phyloP scores from a whole-genome alignment of 2,888 invertebrate species.

The Lycia hirtaria region DNA sequence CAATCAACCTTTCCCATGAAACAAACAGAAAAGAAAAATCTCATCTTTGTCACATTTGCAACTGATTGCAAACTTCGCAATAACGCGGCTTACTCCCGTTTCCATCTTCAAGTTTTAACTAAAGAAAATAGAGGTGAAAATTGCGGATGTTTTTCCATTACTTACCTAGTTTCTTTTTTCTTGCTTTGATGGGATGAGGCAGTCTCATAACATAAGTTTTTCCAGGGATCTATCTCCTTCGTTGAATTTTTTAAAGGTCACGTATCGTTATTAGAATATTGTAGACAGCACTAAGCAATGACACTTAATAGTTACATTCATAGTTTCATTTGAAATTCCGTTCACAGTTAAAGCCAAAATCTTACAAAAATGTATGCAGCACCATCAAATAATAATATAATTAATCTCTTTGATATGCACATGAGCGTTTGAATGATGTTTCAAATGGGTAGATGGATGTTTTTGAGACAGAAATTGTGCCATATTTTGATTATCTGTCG shows the following conservation, averaged over 20 bases:
- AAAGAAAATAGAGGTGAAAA: slow-evolving; percentile 19
- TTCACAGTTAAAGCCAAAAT: too few species aligned
- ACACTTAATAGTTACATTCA: neutral
- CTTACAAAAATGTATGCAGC: too few species aligned
- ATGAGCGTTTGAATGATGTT: too few species aligned
- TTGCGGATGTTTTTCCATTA: slow-evolving; percentile 3
- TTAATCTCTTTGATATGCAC: too few species aligned
- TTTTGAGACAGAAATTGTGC: too few species aligned
- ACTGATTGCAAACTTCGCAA: slow-evolving; percentile 35
- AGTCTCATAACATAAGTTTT: slow-evolving; percentile 15
- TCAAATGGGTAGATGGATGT: too few species aligned
- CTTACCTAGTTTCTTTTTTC: neutral
- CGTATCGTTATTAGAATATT: neutral
- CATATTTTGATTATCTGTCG: too few species aligned
- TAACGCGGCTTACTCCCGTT: slow-evolving; percentile 25
- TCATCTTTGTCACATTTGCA: slow-evolving; percentile 15
- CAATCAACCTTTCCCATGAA: slow-evolving; percentile 2
- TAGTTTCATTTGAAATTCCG: too few species aligned
- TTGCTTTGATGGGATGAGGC: neutral
- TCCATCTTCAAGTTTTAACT: slow-evolving; percentile 23
- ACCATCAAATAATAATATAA: too few species aligned
- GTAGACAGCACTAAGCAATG: too few species aligned
- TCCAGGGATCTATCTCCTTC: neutral
- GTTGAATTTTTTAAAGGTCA: neutral
- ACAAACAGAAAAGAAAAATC: slow-evolving; percentile 2